These are phyloP conservation scores for Trissolcus brochymenae DNA, from an alignment of 2,888 invertebrate species.

Conservation along the genomic window DNA sequence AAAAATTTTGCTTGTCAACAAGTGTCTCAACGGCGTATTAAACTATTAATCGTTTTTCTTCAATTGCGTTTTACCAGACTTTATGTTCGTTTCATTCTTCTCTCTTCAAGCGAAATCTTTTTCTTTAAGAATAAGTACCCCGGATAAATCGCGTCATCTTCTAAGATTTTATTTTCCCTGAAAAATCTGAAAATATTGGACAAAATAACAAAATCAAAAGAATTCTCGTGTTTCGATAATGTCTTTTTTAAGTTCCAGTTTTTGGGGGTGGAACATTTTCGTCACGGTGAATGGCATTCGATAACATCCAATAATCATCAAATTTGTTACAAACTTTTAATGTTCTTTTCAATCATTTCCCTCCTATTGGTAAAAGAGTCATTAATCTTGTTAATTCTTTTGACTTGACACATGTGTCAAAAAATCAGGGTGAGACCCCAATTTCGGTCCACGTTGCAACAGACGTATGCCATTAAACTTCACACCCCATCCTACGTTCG, in stretches of 20 bases:
- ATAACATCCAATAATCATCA: background rate
- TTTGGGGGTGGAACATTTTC: background rate
- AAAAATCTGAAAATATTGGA: background rate
- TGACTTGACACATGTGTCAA: conserved; percentile 8
- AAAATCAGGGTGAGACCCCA: too few relatives aligned
- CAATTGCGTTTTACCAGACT: background rate
- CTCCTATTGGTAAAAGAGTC: background rate
- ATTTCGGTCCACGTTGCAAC: conserved; percentile 3
- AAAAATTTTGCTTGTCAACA: conserved; percentile 21
- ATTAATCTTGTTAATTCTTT: conserved; percentile 40
- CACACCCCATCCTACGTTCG: conserved; percentile 23
- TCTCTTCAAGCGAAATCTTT: background rate
- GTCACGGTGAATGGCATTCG: background rate
- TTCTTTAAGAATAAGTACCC: background rate
- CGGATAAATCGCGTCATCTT: background rate
- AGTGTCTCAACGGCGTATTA: conserved; percentile 18
- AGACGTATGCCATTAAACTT: conserved; percentile 15
- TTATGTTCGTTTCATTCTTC: background rate
- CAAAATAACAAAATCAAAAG: background rate
- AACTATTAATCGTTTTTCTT: conserved; percentile 22
- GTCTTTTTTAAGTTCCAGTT: background rate
- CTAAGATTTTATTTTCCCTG: background rate
- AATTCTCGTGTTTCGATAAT: too few relatives aligned
- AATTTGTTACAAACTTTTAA: background rate
- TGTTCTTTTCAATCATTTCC: too few relatives aligned